Percentiles rank a stretch among this genome's conserved stretches.
phyloP scores from a whole-genome alignment of 2,888 invertebrate genomes.

The Romanomermis culicivorax region DNA sequence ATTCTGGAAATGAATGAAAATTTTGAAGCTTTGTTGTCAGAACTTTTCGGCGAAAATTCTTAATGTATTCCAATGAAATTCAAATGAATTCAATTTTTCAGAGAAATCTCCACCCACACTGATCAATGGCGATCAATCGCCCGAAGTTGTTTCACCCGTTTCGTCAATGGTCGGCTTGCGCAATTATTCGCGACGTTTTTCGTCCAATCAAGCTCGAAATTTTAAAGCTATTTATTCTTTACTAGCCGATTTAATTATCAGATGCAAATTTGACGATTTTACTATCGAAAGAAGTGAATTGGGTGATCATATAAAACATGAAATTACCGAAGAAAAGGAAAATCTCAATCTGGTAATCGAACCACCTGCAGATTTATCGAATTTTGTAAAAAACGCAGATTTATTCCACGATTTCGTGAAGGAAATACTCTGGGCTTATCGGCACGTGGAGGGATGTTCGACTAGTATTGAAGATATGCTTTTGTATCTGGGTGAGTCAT shows the following conservation, averaged over 20 bases:
- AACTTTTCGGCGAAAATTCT: no score
- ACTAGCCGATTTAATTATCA: slow-evolving; percentile 31
- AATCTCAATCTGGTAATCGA: background rate
- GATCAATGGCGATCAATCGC: no score
- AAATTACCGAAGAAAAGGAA: background rate
- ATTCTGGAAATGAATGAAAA: no score
- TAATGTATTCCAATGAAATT: no score
- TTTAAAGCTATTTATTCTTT: slow-evolving; percentile 32
- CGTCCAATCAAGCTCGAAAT: slow-evolving; percentile 32
- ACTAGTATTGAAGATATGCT: slow-evolving; percentile 28
- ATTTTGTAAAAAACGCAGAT: no score
- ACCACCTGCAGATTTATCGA: background rate
- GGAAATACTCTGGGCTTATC: slow-evolving; percentile 9
- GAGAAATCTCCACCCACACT: no score
- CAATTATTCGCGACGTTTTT: slow-evolving; percentile 30
- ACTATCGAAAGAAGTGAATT: background rate
- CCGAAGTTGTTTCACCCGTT: background rate
- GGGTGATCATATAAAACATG: no score
- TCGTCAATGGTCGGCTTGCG: background rate
- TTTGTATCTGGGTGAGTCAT: no score
- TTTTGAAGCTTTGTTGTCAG: no score
- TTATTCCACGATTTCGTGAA: slow-evolving; percentile 1
- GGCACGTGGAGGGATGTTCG: background rate
- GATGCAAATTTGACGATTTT: slow-evolving; percentile 23
- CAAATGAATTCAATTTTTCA: no score